Evolutionary conservation across 2,113 vertebrate genomes (phyloP).

Genomic region (Lipophrys pholis): DNA sequence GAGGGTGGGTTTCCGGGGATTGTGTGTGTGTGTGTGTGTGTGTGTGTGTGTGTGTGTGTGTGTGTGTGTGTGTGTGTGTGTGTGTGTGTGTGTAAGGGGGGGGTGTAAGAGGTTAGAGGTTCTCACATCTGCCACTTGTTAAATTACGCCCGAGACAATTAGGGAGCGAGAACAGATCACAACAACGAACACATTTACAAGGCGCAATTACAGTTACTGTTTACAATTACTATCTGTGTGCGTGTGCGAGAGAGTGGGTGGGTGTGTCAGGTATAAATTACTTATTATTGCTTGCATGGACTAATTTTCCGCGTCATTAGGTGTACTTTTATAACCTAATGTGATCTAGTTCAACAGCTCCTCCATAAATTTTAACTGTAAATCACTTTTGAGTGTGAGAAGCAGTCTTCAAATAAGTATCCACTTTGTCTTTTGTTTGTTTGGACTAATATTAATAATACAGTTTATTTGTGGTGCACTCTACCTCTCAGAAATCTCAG

Average conservation of each 20-base stretch:
- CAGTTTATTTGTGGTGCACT: too few species aligned
- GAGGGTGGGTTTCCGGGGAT: constrained; percentile 71
- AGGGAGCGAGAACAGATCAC: constrained; percentile 57
- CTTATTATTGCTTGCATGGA: not conserved
- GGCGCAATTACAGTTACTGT: constrained; percentile 44
- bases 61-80: constrained; percentile 44
- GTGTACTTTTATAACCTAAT: too few species aligned
- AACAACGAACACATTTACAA: constrained; percentile 39
- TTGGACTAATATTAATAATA: too few species aligned
- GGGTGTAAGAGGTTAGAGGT: constrained; percentile 56
- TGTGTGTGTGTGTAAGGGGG: constrained; percentile 6
- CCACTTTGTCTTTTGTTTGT: too few species aligned
- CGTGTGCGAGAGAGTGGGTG: constrained; percentile 2
- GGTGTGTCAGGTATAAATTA: not conserved
- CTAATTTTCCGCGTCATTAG: too few species aligned
- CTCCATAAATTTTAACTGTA: too few species aligned
- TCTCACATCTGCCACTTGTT: constrained; percentile 84
- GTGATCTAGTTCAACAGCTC: too few species aligned
- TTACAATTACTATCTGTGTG: constrained; percentile 37
- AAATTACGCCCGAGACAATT: constrained; percentile 79
- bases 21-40: constrained; percentile 53
- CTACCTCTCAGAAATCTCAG: too few species aligned
- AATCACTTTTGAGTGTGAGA: too few species aligned
- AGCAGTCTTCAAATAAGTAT: too few species aligned
- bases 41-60: constrained; percentile 42